Conservation (phyloP, 2,113 vertebrate genomes). For the Macaca fascicularis region DNA sequence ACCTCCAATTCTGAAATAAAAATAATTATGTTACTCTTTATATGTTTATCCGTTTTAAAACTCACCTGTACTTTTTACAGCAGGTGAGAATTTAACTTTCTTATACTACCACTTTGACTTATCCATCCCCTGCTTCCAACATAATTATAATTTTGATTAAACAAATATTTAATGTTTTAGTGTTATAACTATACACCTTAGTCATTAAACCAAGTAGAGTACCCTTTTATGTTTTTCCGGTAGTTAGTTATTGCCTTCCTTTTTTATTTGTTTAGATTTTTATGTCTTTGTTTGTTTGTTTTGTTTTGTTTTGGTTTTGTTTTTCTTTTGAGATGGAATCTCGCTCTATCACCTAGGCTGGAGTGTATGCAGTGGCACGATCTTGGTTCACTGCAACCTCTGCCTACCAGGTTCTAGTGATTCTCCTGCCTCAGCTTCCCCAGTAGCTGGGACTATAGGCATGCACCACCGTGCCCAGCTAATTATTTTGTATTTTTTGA, state of each 20-base stretch:
- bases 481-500: too few species aligned
- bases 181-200: not conserved
- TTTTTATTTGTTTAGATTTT: conserved; percentile 23
- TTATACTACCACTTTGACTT: not conserved
- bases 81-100: not conserved
- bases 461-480: too few species aligned
- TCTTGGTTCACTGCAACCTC: too few species aligned
- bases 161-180: not conserved
- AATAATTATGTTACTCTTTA: not conserved
- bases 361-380: too few species aligned
- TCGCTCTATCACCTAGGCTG: too few species aligned
- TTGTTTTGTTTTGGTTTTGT: too few species aligned
- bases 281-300: not conserved
- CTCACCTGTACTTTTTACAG: not conserved
- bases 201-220: not conserved
- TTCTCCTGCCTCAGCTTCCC: too few species aligned
- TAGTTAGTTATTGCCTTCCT: not conserved
- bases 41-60: not conserved
- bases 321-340: too few species aligned
- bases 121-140: not conserved
- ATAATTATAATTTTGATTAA: conserved; percentile 30
- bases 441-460: too few species aligned
- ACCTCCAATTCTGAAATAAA: not conserved
- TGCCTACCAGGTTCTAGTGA: too few species aligned
- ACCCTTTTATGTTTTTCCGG: not conserved